Percentiles rank a stretch among this genome's conserved stretches.
Evolutionary conservation across 2,113 vertebrate species (phyloP).

Genomic region (Pantherophis guttatus): DNA sequence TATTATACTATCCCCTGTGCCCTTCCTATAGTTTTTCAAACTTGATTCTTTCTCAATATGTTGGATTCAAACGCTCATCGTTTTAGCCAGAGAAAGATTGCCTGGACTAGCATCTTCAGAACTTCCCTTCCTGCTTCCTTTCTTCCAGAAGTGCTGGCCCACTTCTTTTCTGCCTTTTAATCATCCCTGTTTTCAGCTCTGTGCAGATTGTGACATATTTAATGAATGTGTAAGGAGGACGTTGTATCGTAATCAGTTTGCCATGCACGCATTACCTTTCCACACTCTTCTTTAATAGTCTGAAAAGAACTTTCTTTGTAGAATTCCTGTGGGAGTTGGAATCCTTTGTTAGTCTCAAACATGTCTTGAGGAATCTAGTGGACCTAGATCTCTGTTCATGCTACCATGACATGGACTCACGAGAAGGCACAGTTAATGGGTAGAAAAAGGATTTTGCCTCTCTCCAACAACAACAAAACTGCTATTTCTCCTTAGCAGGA

Average conservation of each 20-base stretch:
- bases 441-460: background rate
- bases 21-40: background rate
- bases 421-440: background rate
- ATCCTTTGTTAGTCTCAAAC: background rate
- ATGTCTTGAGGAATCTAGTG: background rate
- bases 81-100: background rate
- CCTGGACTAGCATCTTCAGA: background rate
- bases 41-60: background rate
- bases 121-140: background rate
- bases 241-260: no score
- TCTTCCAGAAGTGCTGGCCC: background rate
- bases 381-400: background rate
- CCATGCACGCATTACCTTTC: background rate
- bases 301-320: background rate
- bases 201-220: background rate
- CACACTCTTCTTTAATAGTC: no score
- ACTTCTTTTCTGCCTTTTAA: background rate
- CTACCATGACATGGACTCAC: background rate
- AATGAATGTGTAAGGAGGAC: background rate
- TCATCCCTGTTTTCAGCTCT: background rate
- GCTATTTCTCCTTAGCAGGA: background rate
- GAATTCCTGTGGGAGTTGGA: background rate
- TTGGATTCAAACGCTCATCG: background rate
- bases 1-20: background rate
- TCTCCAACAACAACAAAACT: background rate